Percentiles rank a stretch among this genome's conserved stretches.
Conservation (phyloP, 2,113 vertebrate species). For the Saccopteryx leptura region DNA sequence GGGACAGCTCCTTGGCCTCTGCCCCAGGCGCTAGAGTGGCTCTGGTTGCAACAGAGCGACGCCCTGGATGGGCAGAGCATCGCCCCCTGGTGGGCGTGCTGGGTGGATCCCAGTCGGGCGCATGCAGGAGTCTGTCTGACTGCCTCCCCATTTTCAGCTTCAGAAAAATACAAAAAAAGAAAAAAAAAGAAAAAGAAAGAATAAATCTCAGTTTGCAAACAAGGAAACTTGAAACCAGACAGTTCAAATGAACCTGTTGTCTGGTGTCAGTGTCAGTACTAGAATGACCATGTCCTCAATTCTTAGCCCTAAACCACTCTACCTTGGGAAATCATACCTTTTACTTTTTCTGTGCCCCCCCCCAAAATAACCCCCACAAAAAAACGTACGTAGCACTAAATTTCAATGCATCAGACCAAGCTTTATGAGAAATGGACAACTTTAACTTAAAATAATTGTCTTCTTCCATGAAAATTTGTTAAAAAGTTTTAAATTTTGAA, state of each 20-base stretch:
- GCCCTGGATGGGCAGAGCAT: no score
- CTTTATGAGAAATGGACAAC: conserved; percentile 18
- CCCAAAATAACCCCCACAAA: no score
- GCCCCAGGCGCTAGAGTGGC: no score
- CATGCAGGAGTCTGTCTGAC: no score
- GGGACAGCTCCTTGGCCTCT: no score
- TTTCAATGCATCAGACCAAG: neutral
- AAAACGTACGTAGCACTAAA: neutral
- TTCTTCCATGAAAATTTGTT: neutral
- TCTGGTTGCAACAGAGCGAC: no score
- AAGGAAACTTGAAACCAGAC: neutral
- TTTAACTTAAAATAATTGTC: neutral
- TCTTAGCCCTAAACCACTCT: neutral
- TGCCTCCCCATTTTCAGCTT: no score
- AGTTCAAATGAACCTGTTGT: neutral
- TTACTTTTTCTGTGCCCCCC: neutral
- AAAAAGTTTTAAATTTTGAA: neutral
- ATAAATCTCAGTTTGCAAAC: conserved; percentile 4
- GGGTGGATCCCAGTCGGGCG: no score
- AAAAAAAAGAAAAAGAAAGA: no score
- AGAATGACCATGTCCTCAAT: neutral
- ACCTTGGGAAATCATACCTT: neutral
- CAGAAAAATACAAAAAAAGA: no score
- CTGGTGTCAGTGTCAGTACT: neutral
- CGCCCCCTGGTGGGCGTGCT: no score